Evolutionary conservation across 2,113 vertebrate genomes (phyloP).

Genomic region (Xenopus laevis): DNA sequence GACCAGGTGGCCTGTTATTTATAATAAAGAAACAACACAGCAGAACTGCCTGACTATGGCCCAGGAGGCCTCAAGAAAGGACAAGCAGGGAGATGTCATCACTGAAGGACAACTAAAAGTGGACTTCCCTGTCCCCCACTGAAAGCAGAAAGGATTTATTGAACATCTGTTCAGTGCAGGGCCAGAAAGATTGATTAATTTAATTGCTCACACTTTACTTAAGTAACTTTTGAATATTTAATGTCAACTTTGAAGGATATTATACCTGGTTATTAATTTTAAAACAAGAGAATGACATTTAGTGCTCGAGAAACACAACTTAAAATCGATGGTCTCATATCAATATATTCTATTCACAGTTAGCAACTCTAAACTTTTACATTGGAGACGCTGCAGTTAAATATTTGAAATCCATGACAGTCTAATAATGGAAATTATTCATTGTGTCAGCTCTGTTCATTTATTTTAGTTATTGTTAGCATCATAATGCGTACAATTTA

Average conservation of each 20-base stretch:
- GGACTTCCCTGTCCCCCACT: constrained; percentile 70
- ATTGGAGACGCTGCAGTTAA: too few relatives aligned
- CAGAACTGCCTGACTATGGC: constrained; percentile 82
- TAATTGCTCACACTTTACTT: constrained; percentile 94
- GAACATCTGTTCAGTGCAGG: constrained; percentile 93
- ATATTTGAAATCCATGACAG: constrained; percentile 41
- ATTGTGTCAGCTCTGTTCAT: too few relatives aligned
- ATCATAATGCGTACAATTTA: too few relatives aligned
- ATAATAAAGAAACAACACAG: constrained; percentile 93
- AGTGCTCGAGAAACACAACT: neutral
- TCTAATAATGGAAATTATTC: constrained; percentile 47
- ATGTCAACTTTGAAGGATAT: constrained; percentile 91
- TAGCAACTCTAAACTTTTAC: too few relatives aligned
- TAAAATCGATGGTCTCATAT: too few relatives aligned
- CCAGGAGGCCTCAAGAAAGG: constrained; percentile 75
- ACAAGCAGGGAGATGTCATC: constrained; percentile 75
- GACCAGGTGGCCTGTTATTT: constrained; percentile 99
- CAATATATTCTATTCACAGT: too few relatives aligned
- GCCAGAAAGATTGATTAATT: constrained; percentile 96
- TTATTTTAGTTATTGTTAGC: too few relatives aligned
- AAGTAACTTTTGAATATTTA: constrained; percentile 93
- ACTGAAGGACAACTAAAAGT: constrained; percentile 94
- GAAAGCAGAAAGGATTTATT: constrained; percentile 82
- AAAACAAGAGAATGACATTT: constrained; percentile 42
- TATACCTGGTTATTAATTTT: constrained; percentile 55